Conservation (phyloP, 2,888 invertebrate species). For the Nipponacmea schrenckii region DNA sequence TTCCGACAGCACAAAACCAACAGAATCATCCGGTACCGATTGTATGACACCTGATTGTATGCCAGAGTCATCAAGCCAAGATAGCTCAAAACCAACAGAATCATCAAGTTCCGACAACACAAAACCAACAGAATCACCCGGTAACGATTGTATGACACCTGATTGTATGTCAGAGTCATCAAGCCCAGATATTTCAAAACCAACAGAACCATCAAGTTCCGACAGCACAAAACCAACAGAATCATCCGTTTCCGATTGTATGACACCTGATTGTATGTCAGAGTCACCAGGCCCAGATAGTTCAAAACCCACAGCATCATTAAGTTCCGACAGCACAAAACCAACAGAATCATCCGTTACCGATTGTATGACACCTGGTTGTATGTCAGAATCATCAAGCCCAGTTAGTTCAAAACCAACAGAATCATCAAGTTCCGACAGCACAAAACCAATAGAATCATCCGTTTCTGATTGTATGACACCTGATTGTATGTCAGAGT, state of each 20-base stretch:
- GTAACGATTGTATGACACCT: no score
- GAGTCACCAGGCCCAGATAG: background rate
- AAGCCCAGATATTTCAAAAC: background rate
- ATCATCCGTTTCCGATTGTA: background rate
- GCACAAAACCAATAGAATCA: background rate
- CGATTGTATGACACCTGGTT: background rate
- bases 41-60: no score
- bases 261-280: background rate
- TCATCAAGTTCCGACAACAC: no score
- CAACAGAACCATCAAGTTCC: background rate
- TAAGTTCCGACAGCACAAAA: background rate
- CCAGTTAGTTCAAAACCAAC: background rate
- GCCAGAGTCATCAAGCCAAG: no score
- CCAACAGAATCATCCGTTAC: background rate
- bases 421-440: background rate
- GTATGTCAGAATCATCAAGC: background rate
- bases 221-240: background rate
- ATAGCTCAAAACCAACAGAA: no score
- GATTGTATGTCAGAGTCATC: no score
- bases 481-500: background rate
- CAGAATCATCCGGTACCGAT: no score
- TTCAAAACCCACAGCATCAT: background rate
- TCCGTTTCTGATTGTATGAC: background rate
- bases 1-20: background rate
- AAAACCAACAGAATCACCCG: no score